These are phyloP conservation scores for Pantelozetes paolii DNA, from an alignment of 2,888 invertebrate species.

Conservation along the genomic window DNA sequence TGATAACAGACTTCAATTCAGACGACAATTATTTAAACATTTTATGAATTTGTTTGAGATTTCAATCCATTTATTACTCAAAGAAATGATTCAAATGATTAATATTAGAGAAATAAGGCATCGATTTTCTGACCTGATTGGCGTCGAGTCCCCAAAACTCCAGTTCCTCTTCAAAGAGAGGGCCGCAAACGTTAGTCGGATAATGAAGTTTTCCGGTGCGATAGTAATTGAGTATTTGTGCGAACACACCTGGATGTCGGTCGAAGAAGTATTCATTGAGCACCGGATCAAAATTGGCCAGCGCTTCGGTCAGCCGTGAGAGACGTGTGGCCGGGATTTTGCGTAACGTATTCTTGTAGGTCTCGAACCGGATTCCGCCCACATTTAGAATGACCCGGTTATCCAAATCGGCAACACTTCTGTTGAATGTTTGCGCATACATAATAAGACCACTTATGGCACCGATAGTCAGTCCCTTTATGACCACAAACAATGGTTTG, in stretches of 20 bases:
- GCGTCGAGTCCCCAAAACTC: conserved; percentile 99
- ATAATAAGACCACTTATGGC: not conserved
- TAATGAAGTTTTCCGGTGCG: conserved; percentile 98
- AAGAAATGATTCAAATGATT: not conserved
- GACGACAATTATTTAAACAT: too few species aligned
- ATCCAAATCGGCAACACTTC: conserved; percentile 57
- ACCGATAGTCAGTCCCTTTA: not conserved
- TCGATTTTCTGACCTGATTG: conserved; percentile 65
- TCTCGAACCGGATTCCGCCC: conserved; percentile 95
- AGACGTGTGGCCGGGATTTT: conserved; percentile 95
- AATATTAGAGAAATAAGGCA: not conserved
- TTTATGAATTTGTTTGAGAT: too few species aligned
- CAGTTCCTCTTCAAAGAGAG: conserved; percentile 96
- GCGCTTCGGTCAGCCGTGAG: conserved; percentile 81
- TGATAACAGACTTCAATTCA: too few species aligned
- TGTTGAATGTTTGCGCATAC: conserved; percentile 33
- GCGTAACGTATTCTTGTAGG: conserved; percentile 90
- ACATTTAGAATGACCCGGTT: conserved; percentile 98
- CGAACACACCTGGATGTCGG: conserved; percentile 89
- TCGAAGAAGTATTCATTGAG: conserved; percentile 99
- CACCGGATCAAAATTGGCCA: conserved; percentile 98
- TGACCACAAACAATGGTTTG: conserved; percentile 4
- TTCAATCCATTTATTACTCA: too few species aligned
- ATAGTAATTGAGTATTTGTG: conserved; percentile 93
- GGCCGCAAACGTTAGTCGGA: conserved; percentile 98